These are phyloP conservation scores for Suncus etruscus DNA, from an alignment of 2,113 vertebrate genomes.

Conservation along the genomic window DNA sequence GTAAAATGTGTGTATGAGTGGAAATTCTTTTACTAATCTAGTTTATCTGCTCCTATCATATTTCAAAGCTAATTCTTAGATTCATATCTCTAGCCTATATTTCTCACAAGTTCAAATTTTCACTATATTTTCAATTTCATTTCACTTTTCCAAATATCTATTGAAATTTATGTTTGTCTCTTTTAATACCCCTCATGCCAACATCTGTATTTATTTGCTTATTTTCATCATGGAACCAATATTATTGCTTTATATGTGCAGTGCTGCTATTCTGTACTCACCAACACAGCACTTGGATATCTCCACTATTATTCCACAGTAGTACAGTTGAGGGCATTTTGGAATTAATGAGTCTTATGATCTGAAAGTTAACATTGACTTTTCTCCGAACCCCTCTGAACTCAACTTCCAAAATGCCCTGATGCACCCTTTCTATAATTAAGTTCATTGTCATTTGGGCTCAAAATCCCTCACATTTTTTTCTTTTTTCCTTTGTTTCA, in stretches of 20 bases:
- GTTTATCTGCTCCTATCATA: no score
- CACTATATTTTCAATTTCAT: not conserved
- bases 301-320: no score
- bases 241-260: no score
- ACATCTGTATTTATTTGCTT: no score
- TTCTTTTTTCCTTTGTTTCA: not conserved
- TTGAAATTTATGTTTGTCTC: not conserved
- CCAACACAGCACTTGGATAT: no score
- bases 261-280: no score
- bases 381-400: not conserved
- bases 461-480: not conserved
- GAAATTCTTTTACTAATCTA: no score
- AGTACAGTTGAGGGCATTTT: no score
- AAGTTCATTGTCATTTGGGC: not conserved
- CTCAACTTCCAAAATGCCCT: not conserved
- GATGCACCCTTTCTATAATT: not conserved
- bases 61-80: not conserved
- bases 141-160: not conserved
- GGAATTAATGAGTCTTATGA: no score
- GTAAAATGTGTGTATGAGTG: no score
- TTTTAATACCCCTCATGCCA: not conserved
- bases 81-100: not conserved
- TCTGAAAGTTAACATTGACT: not conserved
- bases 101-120: not conserved
- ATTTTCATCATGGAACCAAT: no score